Conservation (phyloP, 2,113 vertebrate genomes). For the Brienomyrus longianalis region DNA sequence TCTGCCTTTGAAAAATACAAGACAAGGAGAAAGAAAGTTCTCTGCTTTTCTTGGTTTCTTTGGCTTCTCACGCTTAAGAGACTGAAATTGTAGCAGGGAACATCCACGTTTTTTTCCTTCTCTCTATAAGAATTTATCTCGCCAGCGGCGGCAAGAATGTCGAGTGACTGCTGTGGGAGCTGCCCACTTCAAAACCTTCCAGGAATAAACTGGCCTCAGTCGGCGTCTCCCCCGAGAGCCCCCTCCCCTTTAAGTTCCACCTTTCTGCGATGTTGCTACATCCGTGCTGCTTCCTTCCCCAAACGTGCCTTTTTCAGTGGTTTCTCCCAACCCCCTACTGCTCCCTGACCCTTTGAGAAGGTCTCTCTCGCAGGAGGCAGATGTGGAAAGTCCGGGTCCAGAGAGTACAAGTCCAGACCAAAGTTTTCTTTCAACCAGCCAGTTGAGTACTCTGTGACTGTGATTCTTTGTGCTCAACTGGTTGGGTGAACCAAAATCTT, state of each 20-base stretch:
- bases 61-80: conserved; percentile 6
- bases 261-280: not conserved
- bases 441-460: not conserved
- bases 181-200: conserved; percentile 31
- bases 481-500: not conserved
- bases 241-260: not conserved
- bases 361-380: not conserved
- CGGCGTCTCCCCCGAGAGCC: not conserved
- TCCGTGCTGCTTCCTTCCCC: not conserved
- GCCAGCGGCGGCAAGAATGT: conserved; percentile 48
- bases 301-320: not conserved
- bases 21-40: not conserved
- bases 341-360: not conserved
- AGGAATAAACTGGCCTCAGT: conserved; percentile 25
- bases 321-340: not conserved
- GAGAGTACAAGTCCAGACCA: not conserved
- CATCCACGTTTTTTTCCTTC: conserved; percentile 8
- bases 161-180: conserved; percentile 37
- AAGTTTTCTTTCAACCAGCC: not conserved
- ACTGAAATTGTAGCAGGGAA: not conserved
- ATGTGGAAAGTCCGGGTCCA: not conserved
- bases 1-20: conserved; percentile 12
- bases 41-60: conserved; percentile 17
- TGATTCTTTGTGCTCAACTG: not conserved
- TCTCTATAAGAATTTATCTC: conserved; percentile 47